phyloP scores from a whole-genome alignment of 2,113 vertebrate species.

The Hemibagrus wyckioides region DNA sequence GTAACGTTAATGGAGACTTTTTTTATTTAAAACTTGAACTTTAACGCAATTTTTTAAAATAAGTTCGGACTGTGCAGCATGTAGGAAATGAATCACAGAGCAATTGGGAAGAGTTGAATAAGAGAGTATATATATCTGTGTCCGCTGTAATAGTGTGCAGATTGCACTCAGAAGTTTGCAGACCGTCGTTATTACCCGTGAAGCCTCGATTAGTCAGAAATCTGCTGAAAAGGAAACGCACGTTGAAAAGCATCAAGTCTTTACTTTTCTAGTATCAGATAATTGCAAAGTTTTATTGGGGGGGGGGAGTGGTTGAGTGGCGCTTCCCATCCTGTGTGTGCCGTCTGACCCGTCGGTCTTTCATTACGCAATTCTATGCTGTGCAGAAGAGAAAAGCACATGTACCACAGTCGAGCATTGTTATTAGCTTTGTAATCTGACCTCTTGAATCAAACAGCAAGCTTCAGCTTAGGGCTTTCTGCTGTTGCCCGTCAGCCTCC shows the following conservation, averaged over 20 bases:
- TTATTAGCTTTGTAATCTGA: neutral
- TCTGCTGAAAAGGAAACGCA: neutral
- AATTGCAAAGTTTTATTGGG: neutral
- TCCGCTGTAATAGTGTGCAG: neutral
- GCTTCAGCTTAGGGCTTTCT: constrained; percentile 17
- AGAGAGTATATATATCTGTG: neutral
- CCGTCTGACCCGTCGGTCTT: neutral
- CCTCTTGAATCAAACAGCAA: neutral
- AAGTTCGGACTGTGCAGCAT: neutral
- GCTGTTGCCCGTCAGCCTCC: constrained; percentile 7
- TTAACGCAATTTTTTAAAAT: neutral
- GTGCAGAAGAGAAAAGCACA: neutral
- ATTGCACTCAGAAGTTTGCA: neutral
- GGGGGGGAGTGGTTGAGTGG: neutral
- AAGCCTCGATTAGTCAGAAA: neutral
- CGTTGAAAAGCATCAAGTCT: neutral
- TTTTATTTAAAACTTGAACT: neutral
- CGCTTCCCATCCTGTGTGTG: neutral
- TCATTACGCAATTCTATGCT: neutral
- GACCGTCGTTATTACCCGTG: neutral
- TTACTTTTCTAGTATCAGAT: neutral
- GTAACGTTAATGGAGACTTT: neutral
- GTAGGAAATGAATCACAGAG: neutral
- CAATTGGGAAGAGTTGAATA: neutral
- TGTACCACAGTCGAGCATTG: neutral